A percentile compares a stretch with the other conserved stretches of the same genome.
Evolutionary conservation across 1,140 invertebrate genomes (phyloP).

Genomic region (Megalopta genalis): DNA sequence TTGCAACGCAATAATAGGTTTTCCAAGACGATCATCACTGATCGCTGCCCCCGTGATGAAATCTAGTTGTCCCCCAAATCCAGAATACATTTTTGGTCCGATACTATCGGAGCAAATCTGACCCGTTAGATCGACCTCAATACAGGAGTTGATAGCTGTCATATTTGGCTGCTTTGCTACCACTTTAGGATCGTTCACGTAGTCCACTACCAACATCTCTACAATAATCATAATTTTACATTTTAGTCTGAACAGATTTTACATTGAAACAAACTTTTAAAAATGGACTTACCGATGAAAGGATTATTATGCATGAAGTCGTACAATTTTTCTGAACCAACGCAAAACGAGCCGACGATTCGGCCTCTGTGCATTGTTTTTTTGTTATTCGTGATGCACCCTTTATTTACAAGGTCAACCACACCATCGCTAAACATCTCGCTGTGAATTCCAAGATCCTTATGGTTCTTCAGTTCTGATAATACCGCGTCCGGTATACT

Average conservation of each 20-base stretch:
- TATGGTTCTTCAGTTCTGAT: constrained; percentile 88
- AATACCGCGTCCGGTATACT: constrained; percentile 96
- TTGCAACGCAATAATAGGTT: constrained; percentile 95
- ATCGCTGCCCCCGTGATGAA: constrained; percentile 96
- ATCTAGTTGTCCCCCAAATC: constrained; percentile 96
- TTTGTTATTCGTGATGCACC: constrained; percentile 92
- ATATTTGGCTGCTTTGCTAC: constrained; percentile 93
- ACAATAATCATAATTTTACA: constrained; percentile 49
- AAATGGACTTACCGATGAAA: constrained; percentile 85
- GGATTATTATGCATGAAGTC: constrained; percentile 97
- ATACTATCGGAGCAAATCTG: constrained; percentile 96
- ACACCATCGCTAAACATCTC: constrained; percentile 98
- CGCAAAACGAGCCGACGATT: constrained; percentile 94
- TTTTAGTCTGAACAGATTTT: background rate
- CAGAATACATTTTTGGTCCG: constrained; percentile 94
- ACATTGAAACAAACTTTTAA: background rate
- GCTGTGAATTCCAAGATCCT: constrained; percentile 95
- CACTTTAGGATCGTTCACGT: constrained; percentile 90
- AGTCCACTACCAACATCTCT: constrained; percentile 93
- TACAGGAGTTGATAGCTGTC: constrained; percentile 97
- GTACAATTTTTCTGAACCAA: constrained; percentile 93
- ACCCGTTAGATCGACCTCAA: constrained; percentile 97
- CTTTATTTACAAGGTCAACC: constrained; percentile 92
- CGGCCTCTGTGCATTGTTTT: constrained; percentile 91
- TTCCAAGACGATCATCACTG: constrained; percentile 92